Base-by-base conservation (phyloP, 2,888 invertebrate genomes). In the Micoletzkya japonica region DNA sequence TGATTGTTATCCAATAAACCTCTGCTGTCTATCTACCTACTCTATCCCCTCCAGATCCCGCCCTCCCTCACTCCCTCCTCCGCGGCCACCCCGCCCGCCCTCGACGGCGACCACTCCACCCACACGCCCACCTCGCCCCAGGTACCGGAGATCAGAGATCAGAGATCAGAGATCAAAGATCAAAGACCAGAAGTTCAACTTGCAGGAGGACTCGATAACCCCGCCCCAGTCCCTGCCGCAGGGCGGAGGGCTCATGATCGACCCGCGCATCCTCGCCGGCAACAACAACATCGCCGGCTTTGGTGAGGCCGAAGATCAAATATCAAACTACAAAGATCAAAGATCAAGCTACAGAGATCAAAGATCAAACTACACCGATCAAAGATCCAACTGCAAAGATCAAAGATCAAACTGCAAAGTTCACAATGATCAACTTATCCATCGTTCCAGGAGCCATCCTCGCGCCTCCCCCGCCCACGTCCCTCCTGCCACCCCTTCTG, bases 251-350 rank as follows among this genome's bases (percentile, higher is more conserved):
- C 58, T 58, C n/a, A 68, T 68, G 68, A 68, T 68, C 68, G 58
- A 68, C 26, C 57, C 68, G 4, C n/a, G 68, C 26, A 68, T 58
- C 34, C 44, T 57, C 32, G 68, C 58, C n/a, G 58, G 44, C 58
- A 66, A 66, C 54, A 66, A 66, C 54, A 66, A 66, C 54, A 52
- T 66, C 26, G 59, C 59, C 4, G 63, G 63, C 14, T 63, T 63
- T 50, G 63, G 63, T 63, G 32, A 63, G 63, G 39, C 26, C n/a
- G n/a, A n/a, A n/a, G n/a, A n/a, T n/a, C n/a, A n/a, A n/a, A n/a
- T n/a, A n/a, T 44, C 44, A 44, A 20, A 44, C 44, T 44, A 44
- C 44, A 44, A 44, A 44, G 20, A 20, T 44, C 44, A 44, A 20
- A n/a, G n/a, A n/a, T n/a, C n/a, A n/a, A n/a, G n/a, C n/a, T 20